Evolutionary conservation across 2,888 invertebrate species (phyloP).

Genomic region (Heliconius aoede): DNA sequence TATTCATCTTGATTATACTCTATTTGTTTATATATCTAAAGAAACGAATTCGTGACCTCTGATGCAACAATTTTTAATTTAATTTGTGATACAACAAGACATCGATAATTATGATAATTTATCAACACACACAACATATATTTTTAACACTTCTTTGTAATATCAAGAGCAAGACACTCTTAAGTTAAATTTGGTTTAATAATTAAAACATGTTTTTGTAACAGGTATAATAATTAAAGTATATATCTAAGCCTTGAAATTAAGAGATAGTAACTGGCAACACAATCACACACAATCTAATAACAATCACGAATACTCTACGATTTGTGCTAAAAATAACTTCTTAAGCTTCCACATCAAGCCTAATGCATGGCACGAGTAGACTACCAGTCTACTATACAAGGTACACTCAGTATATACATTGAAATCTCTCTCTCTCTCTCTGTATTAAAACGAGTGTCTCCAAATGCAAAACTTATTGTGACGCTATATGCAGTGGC

Average conservation of each 20-base stretch:
- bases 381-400: too few species aligned
- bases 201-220: constrained; percentile 5
- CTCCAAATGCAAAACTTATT: too few species aligned
- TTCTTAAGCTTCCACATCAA: not conserved
- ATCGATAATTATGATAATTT: not conserved
- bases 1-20: not conserved
- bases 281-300: not conserved
- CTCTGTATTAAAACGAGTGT: too few species aligned
- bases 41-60: not conserved
- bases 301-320: not conserved
- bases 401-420: too few species aligned
- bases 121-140: too few species aligned
- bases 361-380: too few species aligned
- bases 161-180: not conserved
- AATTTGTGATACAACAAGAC: not conserved
- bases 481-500: too few species aligned
- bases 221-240: not conserved
- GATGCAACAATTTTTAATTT: not conserved
- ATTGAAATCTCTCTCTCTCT: too few species aligned
- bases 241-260: not conserved
- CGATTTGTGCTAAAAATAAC: constrained; percentile 1
- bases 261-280: constrained; percentile 13
- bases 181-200: not conserved
- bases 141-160: not conserved
- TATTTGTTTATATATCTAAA: not conserved